These are phyloP conservation scores for Strigops habroptila DNA, from an alignment of 2,113 vertebrate genomes.

Conservation along the genomic window DNA sequence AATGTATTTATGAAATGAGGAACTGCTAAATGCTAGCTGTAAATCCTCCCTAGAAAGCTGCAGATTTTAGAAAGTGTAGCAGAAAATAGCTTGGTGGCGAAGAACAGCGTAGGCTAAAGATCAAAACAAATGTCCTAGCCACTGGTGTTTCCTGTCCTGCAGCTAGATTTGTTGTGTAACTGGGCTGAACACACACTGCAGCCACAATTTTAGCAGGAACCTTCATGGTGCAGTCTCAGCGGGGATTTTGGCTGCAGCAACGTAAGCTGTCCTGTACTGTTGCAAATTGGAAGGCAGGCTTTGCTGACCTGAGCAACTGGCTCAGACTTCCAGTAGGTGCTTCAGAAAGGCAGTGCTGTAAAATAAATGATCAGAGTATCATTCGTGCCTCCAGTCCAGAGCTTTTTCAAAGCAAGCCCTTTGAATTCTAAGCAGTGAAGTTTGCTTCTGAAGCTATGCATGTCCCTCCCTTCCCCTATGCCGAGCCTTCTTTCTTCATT, in stretches of 20 bases:
- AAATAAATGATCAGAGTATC: neutral
- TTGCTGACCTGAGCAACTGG: slow-evolving; percentile 7
- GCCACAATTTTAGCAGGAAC: neutral
- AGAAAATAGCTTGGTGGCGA: neutral
- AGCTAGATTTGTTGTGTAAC: neutral
- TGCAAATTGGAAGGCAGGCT: slow-evolving; percentile 1
- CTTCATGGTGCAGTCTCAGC: slow-evolving; percentile 6
- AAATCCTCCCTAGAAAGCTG: neutral
- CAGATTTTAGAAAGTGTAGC: neutral
- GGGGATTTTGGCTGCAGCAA: neutral
- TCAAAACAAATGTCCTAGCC: neutral
- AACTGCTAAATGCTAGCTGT: neutral
- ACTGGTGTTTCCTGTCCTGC: neutral
- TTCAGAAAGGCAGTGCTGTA: neutral
- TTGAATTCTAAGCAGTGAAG: neutral
- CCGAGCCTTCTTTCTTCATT: slow-evolving; percentile 7
- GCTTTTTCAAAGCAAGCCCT: neutral
- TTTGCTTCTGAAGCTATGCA: neutral
- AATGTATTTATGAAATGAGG: neutral
- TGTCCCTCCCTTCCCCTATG: neutral
- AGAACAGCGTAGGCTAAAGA: neutral
- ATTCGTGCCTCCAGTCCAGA: neutral
- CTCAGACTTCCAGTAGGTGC: neutral
- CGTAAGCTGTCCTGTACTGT: neutral
- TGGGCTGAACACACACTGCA: neutral